Conservation (phyloP, 2,797 vertebrate genomes). For the Platalea minor region DNA sequence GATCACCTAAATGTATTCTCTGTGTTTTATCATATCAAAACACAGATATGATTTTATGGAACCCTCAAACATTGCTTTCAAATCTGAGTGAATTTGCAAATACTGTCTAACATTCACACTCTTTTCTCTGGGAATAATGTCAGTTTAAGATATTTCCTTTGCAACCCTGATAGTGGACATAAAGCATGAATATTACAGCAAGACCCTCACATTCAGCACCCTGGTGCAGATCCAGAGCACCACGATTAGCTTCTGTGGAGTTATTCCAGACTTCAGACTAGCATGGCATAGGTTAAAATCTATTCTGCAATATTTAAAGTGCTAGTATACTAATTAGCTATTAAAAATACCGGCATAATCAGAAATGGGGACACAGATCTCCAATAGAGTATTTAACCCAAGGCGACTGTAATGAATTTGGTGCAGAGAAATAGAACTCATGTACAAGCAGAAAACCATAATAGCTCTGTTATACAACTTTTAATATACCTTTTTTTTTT, state of each 20-base stretch:
- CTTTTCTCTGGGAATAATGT: background rate
- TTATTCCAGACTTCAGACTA: background rate
- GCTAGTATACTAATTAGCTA: background rate
- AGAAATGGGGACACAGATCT: background rate
- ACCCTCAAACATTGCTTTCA: background rate
- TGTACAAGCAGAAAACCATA: background rate
- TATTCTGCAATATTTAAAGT: background rate
- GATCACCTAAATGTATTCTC: background rate
- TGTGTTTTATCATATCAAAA: background rate
- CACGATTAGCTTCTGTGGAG: background rate
- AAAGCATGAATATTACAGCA: background rate
- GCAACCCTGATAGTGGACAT: background rate
- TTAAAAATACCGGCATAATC: constrained; percentile 25
- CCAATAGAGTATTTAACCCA: background rate
- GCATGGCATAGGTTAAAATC: background rate
- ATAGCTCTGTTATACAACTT: background rate
- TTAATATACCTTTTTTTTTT: background rate
- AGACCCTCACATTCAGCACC: background rate
- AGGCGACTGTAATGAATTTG: background rate
- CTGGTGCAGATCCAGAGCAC: background rate
- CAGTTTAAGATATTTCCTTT: background rate
- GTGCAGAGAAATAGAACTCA: background rate
- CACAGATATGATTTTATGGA: background rate
- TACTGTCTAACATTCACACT: background rate
- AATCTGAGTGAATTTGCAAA: background rate